Percentiles rank a stretch among this genome's conserved stretches.
Conservation (phyloP, 2,797 vertebrate genomes). For the Acanthurus lineatus region DNA sequence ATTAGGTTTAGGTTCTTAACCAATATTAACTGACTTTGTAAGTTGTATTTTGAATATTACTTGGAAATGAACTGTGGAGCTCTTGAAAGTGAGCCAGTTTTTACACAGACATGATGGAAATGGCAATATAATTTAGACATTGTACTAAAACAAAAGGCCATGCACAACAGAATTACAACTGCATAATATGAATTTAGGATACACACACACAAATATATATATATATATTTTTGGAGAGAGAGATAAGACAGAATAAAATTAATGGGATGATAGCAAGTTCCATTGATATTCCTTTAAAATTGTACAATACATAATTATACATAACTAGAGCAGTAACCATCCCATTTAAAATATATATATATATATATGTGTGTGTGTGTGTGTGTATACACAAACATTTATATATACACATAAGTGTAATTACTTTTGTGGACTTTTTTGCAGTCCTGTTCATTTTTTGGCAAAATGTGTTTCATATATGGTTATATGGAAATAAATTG, state of each 20-base stretch:
- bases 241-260: neutral
- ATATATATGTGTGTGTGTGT: neutral
- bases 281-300: neutral
- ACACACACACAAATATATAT: too few species aligned
- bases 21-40: neutral
- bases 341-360: too few species aligned
- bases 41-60: neutral
- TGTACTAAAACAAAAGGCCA: neutral
- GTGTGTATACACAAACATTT: neutral
- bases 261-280: neutral
- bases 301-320: neutral
- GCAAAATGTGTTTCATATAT: too few species aligned
- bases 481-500: slow-evolving; percentile 24
- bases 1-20: neutral
- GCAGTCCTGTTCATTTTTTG: too few species aligned
- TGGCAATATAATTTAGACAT: neutral
- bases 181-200: neutral
- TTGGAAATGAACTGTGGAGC: neutral
- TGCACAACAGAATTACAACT: neutral
- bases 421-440: too few species aligned
- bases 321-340: neutral
- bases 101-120: neutral
- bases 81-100: neutral
- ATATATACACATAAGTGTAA: too few species aligned
- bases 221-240: too few species aligned